Evolutionary conservation across 53 echinoderm and acorn worm species (phyloP).

Genomic region (Pentamera pediparva): DNA sequence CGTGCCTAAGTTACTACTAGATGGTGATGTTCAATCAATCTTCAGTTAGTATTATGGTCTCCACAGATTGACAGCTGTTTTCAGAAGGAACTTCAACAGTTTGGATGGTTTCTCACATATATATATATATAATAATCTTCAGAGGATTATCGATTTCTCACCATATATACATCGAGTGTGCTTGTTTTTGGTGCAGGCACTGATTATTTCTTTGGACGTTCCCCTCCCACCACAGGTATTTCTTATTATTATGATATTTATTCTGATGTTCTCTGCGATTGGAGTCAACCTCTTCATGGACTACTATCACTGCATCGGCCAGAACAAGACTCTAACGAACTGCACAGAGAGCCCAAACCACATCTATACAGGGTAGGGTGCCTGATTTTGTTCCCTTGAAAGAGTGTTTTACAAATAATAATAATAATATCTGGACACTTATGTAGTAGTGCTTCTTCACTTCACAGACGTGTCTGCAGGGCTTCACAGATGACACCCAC

Average conservation of each 20-base stretch:
- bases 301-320: constrained; percentile 50
- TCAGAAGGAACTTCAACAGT: background rate
- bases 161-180: too few species aligned
- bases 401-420: too few species aligned
- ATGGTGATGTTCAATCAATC: constrained; percentile 88
- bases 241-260: constrained; percentile 78
- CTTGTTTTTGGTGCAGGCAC: too few species aligned
- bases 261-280: constrained; percentile 86
- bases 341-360: constrained; percentile 40
- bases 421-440: too few species aligned
- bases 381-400: too few species aligned
- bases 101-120: too few species aligned
- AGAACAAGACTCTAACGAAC: constrained; percentile 42
- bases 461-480: too few species aligned
- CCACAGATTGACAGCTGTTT: background rate
- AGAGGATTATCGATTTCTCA: too few species aligned
- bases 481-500: too few species aligned
- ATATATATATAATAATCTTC: too few species aligned
- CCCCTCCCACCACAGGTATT: constrained; percentile 59
- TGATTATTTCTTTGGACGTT: background rate
- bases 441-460: too few species aligned
- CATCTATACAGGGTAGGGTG: constrained; percentile 69
- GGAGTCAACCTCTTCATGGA: constrained; percentile 81
- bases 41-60: constrained; percentile 84
- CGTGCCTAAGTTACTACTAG: constrained; percentile 84